A percentile compares a stretch with the other conserved stretches of the same genome.
Evolutionary conservation across 2,797 vertebrate genomes (phyloP).

Genomic region (Mormyrus hasselquistii): DNA sequence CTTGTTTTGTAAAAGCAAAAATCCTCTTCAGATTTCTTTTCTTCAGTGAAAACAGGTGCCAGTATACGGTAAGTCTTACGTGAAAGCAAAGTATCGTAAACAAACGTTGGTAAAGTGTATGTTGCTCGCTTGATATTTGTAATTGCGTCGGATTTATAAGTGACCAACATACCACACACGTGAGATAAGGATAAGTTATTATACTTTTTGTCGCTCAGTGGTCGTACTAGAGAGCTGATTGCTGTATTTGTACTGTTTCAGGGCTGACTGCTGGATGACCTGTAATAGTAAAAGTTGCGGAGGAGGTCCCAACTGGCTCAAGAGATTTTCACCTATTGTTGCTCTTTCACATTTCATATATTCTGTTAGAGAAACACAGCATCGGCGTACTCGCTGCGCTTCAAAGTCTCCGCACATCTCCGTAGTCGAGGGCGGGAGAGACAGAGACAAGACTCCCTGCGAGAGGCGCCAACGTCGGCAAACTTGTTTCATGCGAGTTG

Average conservation of each 20-base stretch:
- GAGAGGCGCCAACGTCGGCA: conserved; percentile 11
- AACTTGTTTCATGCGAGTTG: neutral
- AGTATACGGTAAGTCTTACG: neutral
- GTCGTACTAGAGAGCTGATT: neutral
- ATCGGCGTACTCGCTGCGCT: neutral
- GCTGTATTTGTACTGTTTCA: neutral
- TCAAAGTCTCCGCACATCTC: neutral
- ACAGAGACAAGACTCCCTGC: neutral
- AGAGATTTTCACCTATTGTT: neutral
- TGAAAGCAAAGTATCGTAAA: neutral
- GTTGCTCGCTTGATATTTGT: neutral
- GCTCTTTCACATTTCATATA: neutral
- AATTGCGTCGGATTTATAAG: neutral
- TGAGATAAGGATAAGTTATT: neutral
- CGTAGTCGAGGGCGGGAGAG: neutral
- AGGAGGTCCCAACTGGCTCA: neutral
- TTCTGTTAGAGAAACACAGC: neutral
- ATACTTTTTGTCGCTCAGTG: neutral
- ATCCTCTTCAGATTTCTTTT: neutral
- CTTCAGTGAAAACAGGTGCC: neutral
- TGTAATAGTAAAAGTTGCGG: neutral
- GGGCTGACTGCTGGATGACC: neutral
- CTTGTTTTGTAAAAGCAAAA: neutral
- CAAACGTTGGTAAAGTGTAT: neutral
- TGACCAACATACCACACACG: neutral